phyloP scores from a whole-genome alignment of 2,888 invertebrate genomes.

The Acanthosoma haemorrhoidale region DNA sequence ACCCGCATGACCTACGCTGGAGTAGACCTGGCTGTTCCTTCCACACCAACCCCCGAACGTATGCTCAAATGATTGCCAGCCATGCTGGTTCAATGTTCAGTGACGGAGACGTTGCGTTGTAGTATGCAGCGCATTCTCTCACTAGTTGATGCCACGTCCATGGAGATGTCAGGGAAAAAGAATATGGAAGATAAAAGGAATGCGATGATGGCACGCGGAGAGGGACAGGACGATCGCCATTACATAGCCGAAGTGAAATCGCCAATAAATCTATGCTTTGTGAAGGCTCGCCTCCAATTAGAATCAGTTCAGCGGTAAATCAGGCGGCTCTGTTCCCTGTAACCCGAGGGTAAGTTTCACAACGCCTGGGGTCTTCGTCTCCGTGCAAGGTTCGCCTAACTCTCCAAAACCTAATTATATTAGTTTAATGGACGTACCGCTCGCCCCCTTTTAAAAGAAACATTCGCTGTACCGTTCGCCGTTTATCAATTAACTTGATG shows the following conservation, averaged over 20 bases:
- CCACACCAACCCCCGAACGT: too few relatives aligned
- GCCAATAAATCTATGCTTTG: not conserved
- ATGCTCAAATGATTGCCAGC: too few relatives aligned
- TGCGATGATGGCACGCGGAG: too few relatives aligned
- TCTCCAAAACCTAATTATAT: not conserved
- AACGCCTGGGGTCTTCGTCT: not conserved
- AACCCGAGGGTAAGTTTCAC: not conserved
- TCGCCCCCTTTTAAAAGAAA: too few relatives aligned
- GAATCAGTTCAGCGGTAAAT: not conserved
- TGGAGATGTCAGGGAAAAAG: too few relatives aligned
- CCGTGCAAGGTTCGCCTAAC: not conserved
- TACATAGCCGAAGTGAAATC: not conserved
- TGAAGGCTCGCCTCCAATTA: not conserved
- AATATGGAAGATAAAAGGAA: too few relatives aligned
- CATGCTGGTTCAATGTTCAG: too few relatives aligned
- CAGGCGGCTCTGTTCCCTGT: not conserved
- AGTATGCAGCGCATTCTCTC: too few relatives aligned
- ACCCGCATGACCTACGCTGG: too few relatives aligned
- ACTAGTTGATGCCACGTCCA: too few relatives aligned
- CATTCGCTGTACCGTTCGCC: not conserved
- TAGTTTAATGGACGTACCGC: not conserved
- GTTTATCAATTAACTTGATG: conserved; percentile 8
- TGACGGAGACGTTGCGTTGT: too few relatives aligned
- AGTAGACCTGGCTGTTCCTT: too few relatives aligned
- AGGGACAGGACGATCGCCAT: not conserved